Base-by-base conservation (phyloP, 2,113 vertebrate species). In the Callionymus lyra region DNA sequence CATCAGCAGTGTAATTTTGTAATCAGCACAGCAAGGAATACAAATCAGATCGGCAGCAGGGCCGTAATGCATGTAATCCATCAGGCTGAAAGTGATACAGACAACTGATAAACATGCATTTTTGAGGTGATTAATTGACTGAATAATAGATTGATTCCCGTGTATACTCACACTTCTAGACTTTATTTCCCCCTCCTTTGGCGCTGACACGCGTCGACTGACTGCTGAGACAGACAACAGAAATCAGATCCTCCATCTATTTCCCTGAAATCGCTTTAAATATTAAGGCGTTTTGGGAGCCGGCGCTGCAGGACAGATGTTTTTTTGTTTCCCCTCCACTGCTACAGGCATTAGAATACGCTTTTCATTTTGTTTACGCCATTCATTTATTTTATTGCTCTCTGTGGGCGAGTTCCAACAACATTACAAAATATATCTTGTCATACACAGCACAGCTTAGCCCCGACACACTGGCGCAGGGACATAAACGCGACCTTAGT, bases 1-100 rank as follows among this genome's bases (percentile, higher is more conserved):
- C 70, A 77, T 83, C 80, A 83, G 80, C 80, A 79, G 72, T 69
- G 74, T 74, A 79, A 81, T 83, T 81, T 75, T 66, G 72, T 72
- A 79, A 83, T 83, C 81, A 75, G 74, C 68, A 47, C 66, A n/a
- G 70, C 32, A 38, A 74, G 68, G 76, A 79, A 79, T 79, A 79
- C 76, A 74, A 83, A 83, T 79, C 81, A 83, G 78, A 79, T 78
- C 43, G 70, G 63, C 73, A 65, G 63, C 63, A 11, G 32, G 42
- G 39, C 71, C 44, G 53, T 76, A 76, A 83, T 81, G 78, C 74
- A 59, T 64, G 74, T 73, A 72, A 83, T 83, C 78, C 81, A 83
- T 81, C 81, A 83, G 76, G 56, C 63, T 56, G 60, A 67, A 63
- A 68, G 63, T 55, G 68, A 47, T 76, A 68, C 64, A 56, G 76